These are phyloP conservation scores for Penelope pileata DNA, from an alignment of 2,113 vertebrate genomes.

Conservation along the genomic window DNA sequence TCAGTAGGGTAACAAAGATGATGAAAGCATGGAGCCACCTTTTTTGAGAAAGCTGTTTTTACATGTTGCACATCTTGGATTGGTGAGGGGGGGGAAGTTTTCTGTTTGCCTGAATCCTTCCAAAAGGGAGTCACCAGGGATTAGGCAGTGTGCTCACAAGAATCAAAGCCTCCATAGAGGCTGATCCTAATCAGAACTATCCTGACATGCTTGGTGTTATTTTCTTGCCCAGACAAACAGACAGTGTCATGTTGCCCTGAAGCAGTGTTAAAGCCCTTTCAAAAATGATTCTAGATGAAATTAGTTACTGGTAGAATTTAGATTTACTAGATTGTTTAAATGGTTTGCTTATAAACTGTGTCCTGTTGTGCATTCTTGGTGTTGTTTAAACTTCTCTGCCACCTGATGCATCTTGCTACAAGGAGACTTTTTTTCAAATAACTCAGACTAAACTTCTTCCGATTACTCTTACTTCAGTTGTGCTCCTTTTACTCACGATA, in stretches of 20 bases:
- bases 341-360: neutral
- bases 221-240: neutral
- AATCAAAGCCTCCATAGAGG: neutral
- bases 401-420: neutral
- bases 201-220: accelerated
- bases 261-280: neutral
- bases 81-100: neutral
- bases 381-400: neutral
- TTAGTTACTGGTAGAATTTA: neutral
- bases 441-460: neutral
- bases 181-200: neutral
- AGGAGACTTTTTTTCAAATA: neutral
- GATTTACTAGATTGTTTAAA: neutral
- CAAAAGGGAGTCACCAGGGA: neutral
- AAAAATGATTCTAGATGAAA: neutral
- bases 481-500: neutral
- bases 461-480: neutral
- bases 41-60: neutral
- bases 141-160: neutral
- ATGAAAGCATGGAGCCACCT: neutral
- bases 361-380: neutral
- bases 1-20: neutral
- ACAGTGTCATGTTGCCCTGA: neutral
- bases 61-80: neutral
- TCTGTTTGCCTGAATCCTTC: neutral